These are phyloP conservation scores for Enteromius thamalakanensis DNA, from an alignment of 2,797 vertebrate species.

Conservation along the genomic window DNA sequence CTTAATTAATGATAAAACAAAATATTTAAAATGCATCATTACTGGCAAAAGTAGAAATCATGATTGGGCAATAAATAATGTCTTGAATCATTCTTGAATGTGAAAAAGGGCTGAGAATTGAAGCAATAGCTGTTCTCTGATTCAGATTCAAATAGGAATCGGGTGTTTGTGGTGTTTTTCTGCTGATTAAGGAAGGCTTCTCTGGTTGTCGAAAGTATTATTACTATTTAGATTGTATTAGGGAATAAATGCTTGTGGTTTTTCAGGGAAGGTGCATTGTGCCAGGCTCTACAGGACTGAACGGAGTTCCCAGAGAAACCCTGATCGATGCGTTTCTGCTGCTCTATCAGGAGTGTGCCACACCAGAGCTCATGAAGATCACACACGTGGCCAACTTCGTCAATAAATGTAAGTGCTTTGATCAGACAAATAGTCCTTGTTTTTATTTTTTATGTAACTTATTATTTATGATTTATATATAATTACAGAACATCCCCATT, in stretches of 20 bases:
- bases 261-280: slow-evolving; percentile 81
- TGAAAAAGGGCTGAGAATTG: background rate
- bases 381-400: slow-evolving; percentile 90
- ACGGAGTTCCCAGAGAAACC: slow-evolving; percentile 86
- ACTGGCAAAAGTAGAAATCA: background rate
- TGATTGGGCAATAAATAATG: background rate
- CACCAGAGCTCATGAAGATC: slow-evolving; percentile 89
- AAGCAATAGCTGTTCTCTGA: background rate
- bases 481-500: no score
- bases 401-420: slow-evolving; percentile 84
- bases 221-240: no score
- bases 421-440: background rate
- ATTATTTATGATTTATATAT: no score
- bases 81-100: background rate
- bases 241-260: background rate
- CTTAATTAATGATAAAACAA: background rate
- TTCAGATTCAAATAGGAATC: background rate
- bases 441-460: background rate
- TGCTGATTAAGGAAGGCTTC: background rate
- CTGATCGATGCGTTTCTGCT: slow-evolving; percentile 90
- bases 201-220: background rate
- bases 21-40: background rate
- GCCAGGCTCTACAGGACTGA: slow-evolving; percentile 78
- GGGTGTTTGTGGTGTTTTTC: background rate
- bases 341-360: slow-evolving; percentile 90